Conservation (phyloP, 1,140 invertebrate species). For the Drepana arcuata region DNA sequence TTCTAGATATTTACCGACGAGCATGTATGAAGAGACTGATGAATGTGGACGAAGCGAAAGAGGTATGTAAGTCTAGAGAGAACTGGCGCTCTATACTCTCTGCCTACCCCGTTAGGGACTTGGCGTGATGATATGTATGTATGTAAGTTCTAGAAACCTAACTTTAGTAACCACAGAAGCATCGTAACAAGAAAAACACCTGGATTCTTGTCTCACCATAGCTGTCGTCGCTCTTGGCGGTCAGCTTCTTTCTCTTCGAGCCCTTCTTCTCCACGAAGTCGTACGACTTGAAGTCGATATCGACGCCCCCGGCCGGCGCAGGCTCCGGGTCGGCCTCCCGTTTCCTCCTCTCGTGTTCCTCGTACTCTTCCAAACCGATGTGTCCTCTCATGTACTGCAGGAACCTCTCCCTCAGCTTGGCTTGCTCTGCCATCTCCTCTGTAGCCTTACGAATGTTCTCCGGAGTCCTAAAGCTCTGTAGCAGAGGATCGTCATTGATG, state of each 20-base stretch:
- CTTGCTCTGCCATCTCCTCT: slow-evolving; percentile 46
- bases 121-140: too few relatives aligned
- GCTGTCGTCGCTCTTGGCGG: slow-evolving; percentile 41
- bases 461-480: slow-evolving; percentile 32
- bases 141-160: too few relatives aligned
- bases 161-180: too few relatives aligned
- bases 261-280: slow-evolving; percentile 55
- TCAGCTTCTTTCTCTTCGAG: slow-evolving; percentile 50
- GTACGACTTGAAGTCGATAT: slow-evolving; percentile 59
- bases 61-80: too few relatives aligned
- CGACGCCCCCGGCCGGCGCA: slow-evolving; percentile 32
- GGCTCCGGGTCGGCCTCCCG: slow-evolving; percentile 59
- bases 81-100: too few relatives aligned
- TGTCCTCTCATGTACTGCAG: slow-evolving; percentile 52
- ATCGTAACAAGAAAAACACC: too few relatives aligned
- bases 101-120: too few relatives aligned
- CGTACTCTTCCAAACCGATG: slow-evolving; percentile 42
- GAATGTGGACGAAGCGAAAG: too few relatives aligned
- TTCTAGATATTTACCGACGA: too few relatives aligned
- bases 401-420: slow-evolving; percentile 43
- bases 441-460: slow-evolving; percentile 44
- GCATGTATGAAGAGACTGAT: too few relatives aligned
- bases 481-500: slow-evolving; percentile 39
- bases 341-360: slow-evolving; percentile 46
- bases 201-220: too few relatives aligned